Conservation (phyloP, 2,797 vertebrate genomes). For the Gobio occitaniae region DNA sequence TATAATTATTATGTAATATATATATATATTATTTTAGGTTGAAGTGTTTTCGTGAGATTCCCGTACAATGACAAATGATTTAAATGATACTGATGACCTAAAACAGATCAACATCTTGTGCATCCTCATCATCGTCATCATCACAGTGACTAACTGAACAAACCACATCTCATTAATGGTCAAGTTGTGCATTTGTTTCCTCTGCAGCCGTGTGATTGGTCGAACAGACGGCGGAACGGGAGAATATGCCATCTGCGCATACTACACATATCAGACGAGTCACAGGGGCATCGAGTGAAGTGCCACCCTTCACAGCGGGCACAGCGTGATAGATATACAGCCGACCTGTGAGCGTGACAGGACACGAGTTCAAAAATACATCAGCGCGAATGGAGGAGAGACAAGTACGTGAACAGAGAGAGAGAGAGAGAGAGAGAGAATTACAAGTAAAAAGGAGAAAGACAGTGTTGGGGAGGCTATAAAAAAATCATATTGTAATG, state of each 20-base stretch:
- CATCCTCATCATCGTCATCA: background rate
- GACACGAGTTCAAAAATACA: background rate
- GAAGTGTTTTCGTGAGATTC: background rate
- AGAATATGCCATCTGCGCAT: constrained; percentile 61
- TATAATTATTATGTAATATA: no score
- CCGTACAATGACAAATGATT: background rate
- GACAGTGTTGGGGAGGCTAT: background rate
- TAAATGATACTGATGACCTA: background rate
- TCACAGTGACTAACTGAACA: background rate
- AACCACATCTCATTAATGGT: background rate
- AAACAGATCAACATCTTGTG: background rate
- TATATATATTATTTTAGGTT: background rate
- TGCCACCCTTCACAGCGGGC: background rate
- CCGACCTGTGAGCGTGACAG: background rate
- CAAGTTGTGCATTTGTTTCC: background rate
- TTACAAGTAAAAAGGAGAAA: background rate
- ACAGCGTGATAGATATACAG: background rate
- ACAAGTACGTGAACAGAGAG: background rate
- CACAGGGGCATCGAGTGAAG: background rate
- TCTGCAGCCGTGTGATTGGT: background rate
- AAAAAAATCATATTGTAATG: background rate
- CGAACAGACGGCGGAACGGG: background rate
- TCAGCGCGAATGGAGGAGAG: background rate
- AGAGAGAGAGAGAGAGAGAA: no score
- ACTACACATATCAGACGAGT: constrained; percentile 59